phyloP scores from a whole-genome alignment of 2,797 vertebrate species.

The Rhinophrynus dorsalis region DNA sequence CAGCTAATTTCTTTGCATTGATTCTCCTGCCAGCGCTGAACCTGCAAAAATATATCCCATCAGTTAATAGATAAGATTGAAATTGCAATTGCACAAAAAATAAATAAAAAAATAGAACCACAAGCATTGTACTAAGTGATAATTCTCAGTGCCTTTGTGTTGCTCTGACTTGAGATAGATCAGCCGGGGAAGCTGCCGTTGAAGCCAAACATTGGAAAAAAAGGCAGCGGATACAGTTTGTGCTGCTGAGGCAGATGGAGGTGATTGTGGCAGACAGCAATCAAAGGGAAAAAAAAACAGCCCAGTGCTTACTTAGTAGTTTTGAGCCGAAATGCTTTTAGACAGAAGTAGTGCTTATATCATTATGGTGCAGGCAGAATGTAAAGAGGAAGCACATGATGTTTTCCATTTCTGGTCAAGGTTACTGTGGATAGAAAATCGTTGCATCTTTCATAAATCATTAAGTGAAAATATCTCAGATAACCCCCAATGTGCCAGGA shows the following conservation, averaged over 20 bases:
- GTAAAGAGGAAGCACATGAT: constrained; percentile 23
- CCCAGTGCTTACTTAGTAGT: constrained; percentile 34
- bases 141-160: constrained; percentile 34
- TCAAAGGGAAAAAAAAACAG: constrained; percentile 34
- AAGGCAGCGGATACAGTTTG: constrained; percentile 20
- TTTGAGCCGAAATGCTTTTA: constrained; percentile 35
- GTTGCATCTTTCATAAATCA: constrained; percentile 11
- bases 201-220: background rate
- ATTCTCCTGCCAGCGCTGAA: constrained; percentile 20
- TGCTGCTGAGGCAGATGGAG: constrained; percentile 38
- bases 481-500: no score
- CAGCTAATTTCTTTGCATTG: constrained; percentile 35
- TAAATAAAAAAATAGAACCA: background rate
- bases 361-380: constrained; percentile 26
- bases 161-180: constrained; percentile 28
- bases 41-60: constrained; percentile 29
- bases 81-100: background rate
- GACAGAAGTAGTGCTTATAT: constrained; percentile 42
- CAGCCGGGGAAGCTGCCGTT: constrained; percentile 12
- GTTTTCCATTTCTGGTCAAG: constrained; percentile 26
- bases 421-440: constrained; percentile 36
- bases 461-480: constrained; percentile 24
- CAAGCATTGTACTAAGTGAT: constrained; percentile 23
- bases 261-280: constrained; percentile 38
- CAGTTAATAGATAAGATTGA: constrained; percentile 26